Base-by-base conservation (phyloP, 2,888 invertebrate genomes). In the Aelia acuminata region DNA sequence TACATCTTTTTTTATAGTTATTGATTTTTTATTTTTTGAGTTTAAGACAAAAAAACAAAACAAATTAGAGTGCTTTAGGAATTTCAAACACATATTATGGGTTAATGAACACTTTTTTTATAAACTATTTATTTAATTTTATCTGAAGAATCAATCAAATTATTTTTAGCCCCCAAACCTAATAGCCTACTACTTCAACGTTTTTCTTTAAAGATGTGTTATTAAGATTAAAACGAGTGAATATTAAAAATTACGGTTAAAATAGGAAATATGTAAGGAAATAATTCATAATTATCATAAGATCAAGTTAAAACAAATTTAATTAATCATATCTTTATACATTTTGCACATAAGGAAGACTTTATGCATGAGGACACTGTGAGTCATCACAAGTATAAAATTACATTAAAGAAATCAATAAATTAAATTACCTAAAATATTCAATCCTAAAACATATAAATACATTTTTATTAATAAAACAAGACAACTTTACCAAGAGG, bases 271-370 rank as follows among this genome's bases (percentile, higher is more conserved):
- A 22, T 3, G 43, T 4, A 43, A 18, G 13, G 35, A 70, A 70
- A 35, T 70, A 26, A 26, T 15, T 35, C 15, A 18, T 5, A 80
- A 43, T 22, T 43, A 47, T n/a, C 43, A 80, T 43, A 4, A 80
- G 13, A 80, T 43, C 80, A 80, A 47, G 43, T 80, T 43, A 80
- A 80, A 80, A 80, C 39, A 80, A 80, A 80, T 80, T 39, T 80
- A 80, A 80, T 80, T 80, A 70, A 7, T 35, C 35, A 70, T 70
- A 43, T 80, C n/a, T 80, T 80, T 80, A 43, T 80, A 80, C 80
- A 80, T 4, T 80, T 47, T 80, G 22, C 39, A 80, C 80, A 43
- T 80, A n/a, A 80, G 80, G 80, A 80, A 80, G 80, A 80, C 80
- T 80, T 80, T 80, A 80, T 43, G 80, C n/a, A n/a, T 47, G 80